Percentiles rank a stretch among this genome's conserved stretches.
Evolutionary conservation across 2,113 vertebrate species (phyloP).

Genomic region (Dasyprocta punctata): DNA sequence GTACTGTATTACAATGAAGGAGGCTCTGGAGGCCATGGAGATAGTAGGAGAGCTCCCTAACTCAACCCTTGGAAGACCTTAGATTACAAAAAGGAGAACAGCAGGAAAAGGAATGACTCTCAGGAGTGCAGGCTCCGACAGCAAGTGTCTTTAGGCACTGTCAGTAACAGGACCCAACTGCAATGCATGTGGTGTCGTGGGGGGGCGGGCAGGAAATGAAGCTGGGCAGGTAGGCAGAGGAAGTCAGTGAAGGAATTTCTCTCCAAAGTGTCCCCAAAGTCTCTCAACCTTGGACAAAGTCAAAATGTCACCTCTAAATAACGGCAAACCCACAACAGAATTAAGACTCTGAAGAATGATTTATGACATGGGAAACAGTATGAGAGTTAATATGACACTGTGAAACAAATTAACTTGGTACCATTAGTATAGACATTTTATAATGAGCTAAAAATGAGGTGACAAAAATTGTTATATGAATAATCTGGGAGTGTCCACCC

Average conservation of each 20-base stretch:
- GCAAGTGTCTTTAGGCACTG: not conserved
- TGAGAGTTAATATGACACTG: constrained; percentile 16
- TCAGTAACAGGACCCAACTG: not conserved
- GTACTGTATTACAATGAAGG: not conserved
- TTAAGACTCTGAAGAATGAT: constrained; percentile 1
- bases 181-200: not conserved
- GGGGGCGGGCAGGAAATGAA: not conserved
- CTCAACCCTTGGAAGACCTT: not conserved
- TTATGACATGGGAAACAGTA: not conserved
- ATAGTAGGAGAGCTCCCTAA: not conserved
- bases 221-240: not conserved
- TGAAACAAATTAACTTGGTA: not conserved
- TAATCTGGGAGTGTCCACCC: not conserved
- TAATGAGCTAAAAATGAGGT: constrained; percentile 35
- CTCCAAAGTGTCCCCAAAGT: not conserved
- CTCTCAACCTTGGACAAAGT: constrained; percentile 42
- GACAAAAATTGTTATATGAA: not conserved
- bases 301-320: constrained; percentile 18
- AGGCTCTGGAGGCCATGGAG: not conserved
- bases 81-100: not conserved
- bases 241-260: not conserved
- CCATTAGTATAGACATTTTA: constrained; percentile 18
- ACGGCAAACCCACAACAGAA: not conserved
- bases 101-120: not conserved
- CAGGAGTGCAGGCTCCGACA: not conserved